Percentiles rank a stretch among this genome's conserved stretches.
Conservation (phyloP, 2,888 invertebrate species). For the Pammene aurita region DNA sequence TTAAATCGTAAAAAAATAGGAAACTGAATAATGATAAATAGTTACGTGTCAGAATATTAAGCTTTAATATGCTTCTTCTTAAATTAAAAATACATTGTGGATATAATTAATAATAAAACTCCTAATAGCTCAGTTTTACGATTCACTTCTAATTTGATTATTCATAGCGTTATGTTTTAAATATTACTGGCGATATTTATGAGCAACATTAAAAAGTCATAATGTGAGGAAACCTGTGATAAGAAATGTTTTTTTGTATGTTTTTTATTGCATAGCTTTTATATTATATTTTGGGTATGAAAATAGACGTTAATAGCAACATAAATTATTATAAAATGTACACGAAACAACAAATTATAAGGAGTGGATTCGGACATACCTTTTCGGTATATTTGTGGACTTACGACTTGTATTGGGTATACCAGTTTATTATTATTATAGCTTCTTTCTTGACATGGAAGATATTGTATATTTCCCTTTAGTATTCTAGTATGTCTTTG, state of each 20-base stretch:
- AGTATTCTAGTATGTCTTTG: too few relatives aligned
- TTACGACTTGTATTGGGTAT: too few relatives aligned
- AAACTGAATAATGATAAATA: too few relatives aligned
- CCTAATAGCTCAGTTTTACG: conserved; percentile 56
- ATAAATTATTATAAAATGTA: conserved; percentile 22
- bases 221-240: conserved; percentile 49
- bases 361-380: not conserved
- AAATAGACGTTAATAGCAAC: conserved; percentile 51
- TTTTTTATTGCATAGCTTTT: conserved; percentile 54
- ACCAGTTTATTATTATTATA: too few relatives aligned
- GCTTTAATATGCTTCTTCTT: too few relatives aligned
- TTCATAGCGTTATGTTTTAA: conserved; percentile 52
- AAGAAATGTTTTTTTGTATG: conserved; percentile 52
- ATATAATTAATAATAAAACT: conserved; percentile 47
- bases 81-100: conserved; percentile 2
- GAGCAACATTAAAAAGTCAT: conserved; percentile 57
- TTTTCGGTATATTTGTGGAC: too few relatives aligned
- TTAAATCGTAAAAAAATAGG: too few relatives aligned
- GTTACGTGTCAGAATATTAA: too few relatives aligned
- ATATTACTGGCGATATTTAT: conserved; percentile 58
- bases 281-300: conserved; percentile 49
- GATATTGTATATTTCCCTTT: too few relatives aligned
- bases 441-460: too few relatives aligned
- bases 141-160: conserved; percentile 61
- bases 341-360: not conserved